These are phyloP conservation scores for Chrysogorgia sp. DNA, from an alignment of 92 coral and sea anemone genomes.

Conservation along the genomic window DNA sequence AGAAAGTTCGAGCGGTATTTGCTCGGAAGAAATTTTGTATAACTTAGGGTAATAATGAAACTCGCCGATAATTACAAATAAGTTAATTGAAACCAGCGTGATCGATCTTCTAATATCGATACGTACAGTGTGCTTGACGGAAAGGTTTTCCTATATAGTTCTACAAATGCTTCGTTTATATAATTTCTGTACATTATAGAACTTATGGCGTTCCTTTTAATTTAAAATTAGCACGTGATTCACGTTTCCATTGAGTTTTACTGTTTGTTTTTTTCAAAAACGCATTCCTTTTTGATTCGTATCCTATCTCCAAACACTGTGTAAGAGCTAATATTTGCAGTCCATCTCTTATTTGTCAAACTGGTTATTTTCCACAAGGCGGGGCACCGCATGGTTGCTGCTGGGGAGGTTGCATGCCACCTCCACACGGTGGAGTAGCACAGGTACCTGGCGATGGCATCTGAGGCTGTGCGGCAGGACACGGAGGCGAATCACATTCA, in stretches of 20 bases:
- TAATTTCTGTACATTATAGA: slow-evolving; percentile 16
- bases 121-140: background rate
- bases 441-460: slow-evolving; percentile 29
- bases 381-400: slow-evolving; percentile 45
- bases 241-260: too few species aligned
- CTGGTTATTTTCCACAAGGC: slow-evolving; percentile 34
- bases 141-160: too few species aligned
- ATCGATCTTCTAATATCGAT: slow-evolving; percentile 1
- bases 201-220: too few species aligned
- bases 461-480: slow-evolving; percentile 10
- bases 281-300: too few species aligned
- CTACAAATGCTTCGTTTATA: too few species aligned
- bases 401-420: slow-evolving; percentile 16
- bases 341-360: background rate
- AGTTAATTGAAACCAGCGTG: background rate
- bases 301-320: background rate
- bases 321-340: background rate
- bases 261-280: background rate
- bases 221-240: too few species aligned
- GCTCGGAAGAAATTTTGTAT: slow-evolving; percentile 7
- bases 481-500: slow-evolving; percentile 40
- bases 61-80: background rate
- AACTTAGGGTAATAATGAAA: background rate
- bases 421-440: slow-evolving; percentile 24
- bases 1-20: background rate